A percentile compares a stretch with the other conserved stretches of the same genome.
These are phyloP conservation scores for Lemur catta DNA, from an alignment of 2,797 vertebrate genomes.

Conservation along the genomic window DNA sequence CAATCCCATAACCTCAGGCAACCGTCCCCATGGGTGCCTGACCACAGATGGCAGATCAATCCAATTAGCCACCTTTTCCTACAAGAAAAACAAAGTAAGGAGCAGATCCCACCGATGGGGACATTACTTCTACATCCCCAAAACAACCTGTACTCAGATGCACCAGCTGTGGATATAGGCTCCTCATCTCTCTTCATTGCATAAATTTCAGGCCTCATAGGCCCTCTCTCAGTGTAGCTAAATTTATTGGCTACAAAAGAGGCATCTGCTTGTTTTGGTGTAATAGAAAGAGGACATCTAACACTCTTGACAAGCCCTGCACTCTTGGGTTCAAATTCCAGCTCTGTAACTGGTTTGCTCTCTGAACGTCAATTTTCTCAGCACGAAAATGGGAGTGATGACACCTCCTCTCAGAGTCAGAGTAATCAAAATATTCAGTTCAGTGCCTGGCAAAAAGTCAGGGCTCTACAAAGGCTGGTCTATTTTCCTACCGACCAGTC, in stretches of 20 bases:
- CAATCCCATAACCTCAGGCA: background rate
- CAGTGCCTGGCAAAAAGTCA: background rate
- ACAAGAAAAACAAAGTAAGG: background rate
- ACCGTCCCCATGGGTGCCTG: background rate
- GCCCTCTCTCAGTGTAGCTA: background rate
- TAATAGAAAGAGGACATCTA: background rate
- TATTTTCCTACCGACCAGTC: background rate
- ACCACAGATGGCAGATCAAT: background rate
- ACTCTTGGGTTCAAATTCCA: slow-evolving; percentile 1
- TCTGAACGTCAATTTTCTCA: slow-evolving; percentile 36
- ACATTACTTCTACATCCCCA: background rate
- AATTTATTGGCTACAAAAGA: background rate
- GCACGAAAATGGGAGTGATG: background rate
- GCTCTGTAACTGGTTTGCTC: background rate
- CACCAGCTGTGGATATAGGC: background rate
- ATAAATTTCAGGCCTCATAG: background rate
- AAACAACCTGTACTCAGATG: background rate
- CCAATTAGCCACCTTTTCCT: background rate
- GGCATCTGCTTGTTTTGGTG: background rate
- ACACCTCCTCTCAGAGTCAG: background rate
- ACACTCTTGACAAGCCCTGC: background rate
- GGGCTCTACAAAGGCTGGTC: background rate
- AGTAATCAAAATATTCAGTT: background rate
- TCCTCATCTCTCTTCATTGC: background rate
- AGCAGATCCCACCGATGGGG: background rate